Conservation (phyloP, 2,888 invertebrate genomes). For the Saturnia japonica region DNA sequence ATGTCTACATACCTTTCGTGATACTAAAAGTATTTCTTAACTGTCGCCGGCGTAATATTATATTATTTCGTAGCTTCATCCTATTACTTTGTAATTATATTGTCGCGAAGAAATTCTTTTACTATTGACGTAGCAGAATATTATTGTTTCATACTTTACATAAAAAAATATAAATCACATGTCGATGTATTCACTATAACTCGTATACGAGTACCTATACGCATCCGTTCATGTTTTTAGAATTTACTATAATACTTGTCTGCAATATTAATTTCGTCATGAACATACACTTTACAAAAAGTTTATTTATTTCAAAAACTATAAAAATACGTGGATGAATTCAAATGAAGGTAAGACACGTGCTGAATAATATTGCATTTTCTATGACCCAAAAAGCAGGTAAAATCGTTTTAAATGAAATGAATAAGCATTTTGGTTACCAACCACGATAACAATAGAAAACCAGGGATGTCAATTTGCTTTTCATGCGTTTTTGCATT, state of each 20-base stretch:
- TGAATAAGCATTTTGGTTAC: slow-evolving; percentile 49
- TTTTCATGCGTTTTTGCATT: slow-evolving; percentile 50
- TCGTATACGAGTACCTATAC: background rate
- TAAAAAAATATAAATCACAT: background rate
- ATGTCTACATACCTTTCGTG: slow-evolving; percentile 49
- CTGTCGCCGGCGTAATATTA: slow-evolving; percentile 54
- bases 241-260: slow-evolving; percentile 8
- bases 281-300: background rate
- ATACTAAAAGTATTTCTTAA: slow-evolving; percentile 53
- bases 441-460: slow-evolving; percentile 35
- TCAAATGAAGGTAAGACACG: slow-evolving; percentile 34
- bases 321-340: slow-evolving; percentile 17
- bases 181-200: too few relatives aligned
- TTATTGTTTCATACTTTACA: background rate
- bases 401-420: slow-evolving; percentile 45
- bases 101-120: slow-evolving; percentile 24
- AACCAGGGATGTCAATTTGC: slow-evolving; percentile 47
- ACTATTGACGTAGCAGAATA: slow-evolving; percentile 7
- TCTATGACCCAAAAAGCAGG: slow-evolving; percentile 60
- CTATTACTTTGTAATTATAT: slow-evolving; percentile 42
- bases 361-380: slow-evolving; percentile 37
- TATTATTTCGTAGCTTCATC: slow-evolving; percentile 57
- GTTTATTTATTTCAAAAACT: slow-evolving; percentile 7
- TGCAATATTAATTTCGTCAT: slow-evolving; percentile 8
- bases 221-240: slow-evolving; percentile 3